Evolutionary conservation across 2,113 vertebrate species (phyloP), one percentile per base, ranked within the genome.

Genomic region (Cavia aperea): DNA sequence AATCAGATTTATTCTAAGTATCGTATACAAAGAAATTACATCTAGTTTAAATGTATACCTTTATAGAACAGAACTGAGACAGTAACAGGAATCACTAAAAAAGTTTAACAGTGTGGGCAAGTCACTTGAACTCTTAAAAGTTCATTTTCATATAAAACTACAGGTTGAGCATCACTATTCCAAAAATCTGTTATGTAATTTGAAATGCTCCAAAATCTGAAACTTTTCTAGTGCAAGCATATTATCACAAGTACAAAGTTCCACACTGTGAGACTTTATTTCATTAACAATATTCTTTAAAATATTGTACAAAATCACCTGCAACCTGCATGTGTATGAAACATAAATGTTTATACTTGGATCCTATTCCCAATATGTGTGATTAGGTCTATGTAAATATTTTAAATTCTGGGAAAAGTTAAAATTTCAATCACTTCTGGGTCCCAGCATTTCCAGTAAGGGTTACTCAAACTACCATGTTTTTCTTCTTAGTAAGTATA

Each of bases 111-210:
- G 14, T 24, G 1, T 65, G 23, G 49, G 19, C 49, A 78, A 78
- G n/a, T 78, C 54, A 92, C 46, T 90, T 86, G 23, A 93, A 85
- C 21, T 77, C n/a, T 84, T 68, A 88, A 81, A 93, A 89, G 56
- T 65, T 9, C 31, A 36, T 70, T 86, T 95, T 90, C 5, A 56
- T 78, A 91, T 86, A 70, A 91, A 91, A 70, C 60, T 86, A 58
- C 8, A 56, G 36, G 19, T 58, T 79, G 54, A 79, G 13, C 29
- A 87, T n/a, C 54, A 39, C 33, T 26, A 86, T 58, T n/a, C 19
- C 12, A 51, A 46, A 66, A 81, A 33, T 65, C 19, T 68, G 19
- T 58, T 58, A 63, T 3, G 14, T 24, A 51, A 91, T 19, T 7
- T 62, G 21, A 73, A 43, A n/a, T 86, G 33, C 7, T 60, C 54